Percentiles rank a stretch among this genome's conserved stretches.
These are phyloP conservation scores for Sclerurus mexicanus DNA, from an alignment of 2,113 vertebrate species.

Conservation along the genomic window DNA sequence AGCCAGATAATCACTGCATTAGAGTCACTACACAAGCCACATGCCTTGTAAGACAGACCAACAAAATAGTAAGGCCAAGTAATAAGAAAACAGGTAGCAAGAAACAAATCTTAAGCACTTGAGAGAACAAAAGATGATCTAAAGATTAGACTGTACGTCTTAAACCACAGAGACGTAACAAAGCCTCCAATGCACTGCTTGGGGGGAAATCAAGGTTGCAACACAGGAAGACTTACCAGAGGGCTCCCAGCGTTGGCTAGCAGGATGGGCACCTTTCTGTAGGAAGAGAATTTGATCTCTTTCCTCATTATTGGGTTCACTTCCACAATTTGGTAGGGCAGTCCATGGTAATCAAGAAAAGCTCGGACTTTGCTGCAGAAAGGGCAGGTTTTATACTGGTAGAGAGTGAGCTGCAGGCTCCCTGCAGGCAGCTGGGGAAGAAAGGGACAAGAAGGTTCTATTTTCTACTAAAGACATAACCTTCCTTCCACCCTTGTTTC, in stretches of 20 bases:
- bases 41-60: not conserved
- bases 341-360: conserved; percentile 90
- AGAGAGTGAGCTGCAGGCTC: conserved; percentile 82
- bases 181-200: not conserved
- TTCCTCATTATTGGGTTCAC: conserved; percentile 92
- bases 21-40: not conserved
- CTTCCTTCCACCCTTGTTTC: not conserved
- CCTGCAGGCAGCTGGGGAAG: conserved; percentile 33
- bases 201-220: not conserved
- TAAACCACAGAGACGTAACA: not conserved
- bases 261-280: conserved; percentile 95
- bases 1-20: not conserved
- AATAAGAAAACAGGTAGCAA: not conserved
- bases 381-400: conserved; percentile 97
- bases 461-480: not conserved
- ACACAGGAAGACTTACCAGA: conserved; percentile 67
- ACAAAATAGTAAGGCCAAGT: not conserved
- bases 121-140: not conserved
- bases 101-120: not conserved
- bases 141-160: not conserved
- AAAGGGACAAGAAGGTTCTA: not conserved
- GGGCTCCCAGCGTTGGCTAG: conserved; percentile 68
- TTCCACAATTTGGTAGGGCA: conserved; percentile 91
- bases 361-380: conserved; percentile 98
- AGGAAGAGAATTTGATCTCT: conserved; percentile 94